Evolutionary conservation across 2,113 vertebrate genomes (phyloP).

Genomic region (Stercorarius parasiticus): DNA sequence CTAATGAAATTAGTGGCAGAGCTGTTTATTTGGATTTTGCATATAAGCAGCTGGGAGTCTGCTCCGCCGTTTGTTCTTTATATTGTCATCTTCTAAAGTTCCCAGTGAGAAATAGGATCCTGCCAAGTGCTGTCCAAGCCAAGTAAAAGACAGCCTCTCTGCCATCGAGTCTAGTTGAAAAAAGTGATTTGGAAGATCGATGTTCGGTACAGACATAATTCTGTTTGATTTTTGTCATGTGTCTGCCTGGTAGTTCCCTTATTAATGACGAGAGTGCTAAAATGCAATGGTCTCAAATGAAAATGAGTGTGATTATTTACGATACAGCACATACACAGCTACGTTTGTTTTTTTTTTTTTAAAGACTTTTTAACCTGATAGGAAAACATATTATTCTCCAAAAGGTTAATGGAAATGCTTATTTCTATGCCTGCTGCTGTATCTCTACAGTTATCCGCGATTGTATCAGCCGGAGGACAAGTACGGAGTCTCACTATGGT

Average conservation of each 20-base stretch:
- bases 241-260: conserved; percentile 12
- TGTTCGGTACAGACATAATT: conserved; percentile 7
- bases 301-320: conserved; percentile 45
- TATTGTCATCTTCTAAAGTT: background rate
- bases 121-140: background rate
- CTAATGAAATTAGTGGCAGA: background rate
- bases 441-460: background rate
- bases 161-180: background rate
- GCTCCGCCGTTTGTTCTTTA: background rate
- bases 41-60: background rate
- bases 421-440: background rate
- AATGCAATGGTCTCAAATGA: background rate
- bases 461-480: conserved; percentile 89
- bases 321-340: conserved; percentile 64
- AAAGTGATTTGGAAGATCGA: background rate
- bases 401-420: conserved; percentile 59
- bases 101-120: background rate
- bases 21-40: background rate
- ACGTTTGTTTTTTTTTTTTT: background rate
- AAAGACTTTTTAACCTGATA: conserved; percentile 59
- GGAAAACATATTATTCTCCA: conserved; percentile 56
- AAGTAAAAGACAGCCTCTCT: background rate
- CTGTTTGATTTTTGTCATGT: background rate
- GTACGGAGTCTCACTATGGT: conserved; percentile 97
- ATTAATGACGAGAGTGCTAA: background rate